Conservation (phyloP, 2,888 invertebrate genomes). For the Conomelus anceps region DNA sequence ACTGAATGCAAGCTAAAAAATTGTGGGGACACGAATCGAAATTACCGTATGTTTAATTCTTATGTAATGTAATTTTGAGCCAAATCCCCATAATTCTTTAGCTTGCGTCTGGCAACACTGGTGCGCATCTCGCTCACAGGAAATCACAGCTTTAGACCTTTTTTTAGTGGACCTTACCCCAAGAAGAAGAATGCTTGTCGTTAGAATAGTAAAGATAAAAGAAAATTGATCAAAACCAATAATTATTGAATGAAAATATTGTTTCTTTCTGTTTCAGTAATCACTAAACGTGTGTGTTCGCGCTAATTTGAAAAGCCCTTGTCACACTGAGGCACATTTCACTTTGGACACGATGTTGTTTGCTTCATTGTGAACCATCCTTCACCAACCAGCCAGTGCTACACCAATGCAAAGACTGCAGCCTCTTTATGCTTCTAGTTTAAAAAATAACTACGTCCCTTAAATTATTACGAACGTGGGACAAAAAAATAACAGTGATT, state of each 20-base stretch:
- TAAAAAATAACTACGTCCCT: neutral
- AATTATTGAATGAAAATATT: neutral
- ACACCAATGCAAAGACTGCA: neutral
- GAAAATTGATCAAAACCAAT: neutral
- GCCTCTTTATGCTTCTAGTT: neutral
- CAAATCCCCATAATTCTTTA: no score
- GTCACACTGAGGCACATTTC: neutral
- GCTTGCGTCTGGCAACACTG: no score
- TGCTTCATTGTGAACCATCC: neutral
- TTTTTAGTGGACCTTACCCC: no score
- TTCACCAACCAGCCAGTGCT: neutral
- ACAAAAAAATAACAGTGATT: neutral
- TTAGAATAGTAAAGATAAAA: no score
- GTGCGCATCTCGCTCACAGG: no score
- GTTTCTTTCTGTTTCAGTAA: neutral
- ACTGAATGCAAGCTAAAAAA: no score
- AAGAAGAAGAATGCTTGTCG: no score
- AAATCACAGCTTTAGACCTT: no score
- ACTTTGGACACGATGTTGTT: neutral
- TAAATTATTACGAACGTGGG: neutral
- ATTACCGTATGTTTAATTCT: no score
- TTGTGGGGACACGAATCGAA: no score
- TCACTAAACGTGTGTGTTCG: neutral
- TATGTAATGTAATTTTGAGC: no score
- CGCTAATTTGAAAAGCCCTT: neutral